phyloP scores from a whole-genome alignment of 2,113 vertebrate genomes.

The Pachyramphus minor region DNA sequence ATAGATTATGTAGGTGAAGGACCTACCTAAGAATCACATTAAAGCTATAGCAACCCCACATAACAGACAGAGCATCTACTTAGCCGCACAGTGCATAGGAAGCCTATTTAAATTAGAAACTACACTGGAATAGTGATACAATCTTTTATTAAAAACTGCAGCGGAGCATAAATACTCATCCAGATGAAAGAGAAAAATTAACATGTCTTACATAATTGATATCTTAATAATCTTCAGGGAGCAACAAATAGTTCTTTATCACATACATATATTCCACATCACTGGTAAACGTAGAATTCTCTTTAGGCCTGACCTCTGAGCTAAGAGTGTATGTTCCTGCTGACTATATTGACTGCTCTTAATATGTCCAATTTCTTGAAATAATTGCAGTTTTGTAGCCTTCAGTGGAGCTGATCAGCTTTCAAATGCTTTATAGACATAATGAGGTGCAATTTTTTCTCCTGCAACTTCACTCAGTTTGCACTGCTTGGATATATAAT shows the following conservation, averaged over 20 bases:
- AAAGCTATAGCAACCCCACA: neutral
- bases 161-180: neutral
- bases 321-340: neutral
- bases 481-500: neutral
- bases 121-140: neutral
- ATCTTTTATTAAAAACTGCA: neutral
- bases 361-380: neutral
- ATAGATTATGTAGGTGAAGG: neutral
- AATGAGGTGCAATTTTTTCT: neutral
- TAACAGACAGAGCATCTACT: neutral
- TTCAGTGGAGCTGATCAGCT: neutral
- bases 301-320: neutral
- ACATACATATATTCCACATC: neutral
- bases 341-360: neutral
- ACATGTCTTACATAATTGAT: neutral
- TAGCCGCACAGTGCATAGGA: neutral
- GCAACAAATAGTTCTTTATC: slow-evolving; percentile 1
- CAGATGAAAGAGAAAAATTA: slow-evolving; percentile 21
- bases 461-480: neutral
- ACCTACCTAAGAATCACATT: neutral
- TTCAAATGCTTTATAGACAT: neutral
- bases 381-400: neutral
- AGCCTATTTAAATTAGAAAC: neutral
- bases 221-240: neutral
- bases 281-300: neutral